A percentile compares a stretch with the other conserved stretches of the same genome.
Evolutionary conservation across 2,113 vertebrate genomes (phyloP).

Genomic region (Heterochromis multidens): DNA sequence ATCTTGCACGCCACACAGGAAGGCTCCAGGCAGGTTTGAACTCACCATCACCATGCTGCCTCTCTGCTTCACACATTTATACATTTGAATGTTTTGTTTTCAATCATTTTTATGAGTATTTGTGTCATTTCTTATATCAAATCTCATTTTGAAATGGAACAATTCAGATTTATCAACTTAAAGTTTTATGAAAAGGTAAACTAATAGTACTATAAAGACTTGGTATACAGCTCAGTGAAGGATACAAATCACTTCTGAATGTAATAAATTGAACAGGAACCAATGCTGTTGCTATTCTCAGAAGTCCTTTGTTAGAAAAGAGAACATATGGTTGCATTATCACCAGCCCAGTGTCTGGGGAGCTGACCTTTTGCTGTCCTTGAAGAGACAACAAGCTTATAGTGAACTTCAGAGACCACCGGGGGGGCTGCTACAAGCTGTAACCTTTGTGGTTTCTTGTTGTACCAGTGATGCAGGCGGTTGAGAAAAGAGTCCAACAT

Average conservation of each 20-base stretch:
- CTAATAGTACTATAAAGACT: neutral
- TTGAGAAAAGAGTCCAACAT: neutral
- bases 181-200: neutral
- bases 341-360: neutral
- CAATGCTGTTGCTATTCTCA: neutral
- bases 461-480: neutral
- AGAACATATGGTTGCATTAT: constrained; percentile 17
- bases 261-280: neutral
- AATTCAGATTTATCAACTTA: neutral
- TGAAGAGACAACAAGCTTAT: neutral
- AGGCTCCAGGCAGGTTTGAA: too few relatives aligned
- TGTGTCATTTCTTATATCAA: neutral
- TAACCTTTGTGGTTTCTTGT: neutral
- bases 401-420: constrained; percentile 11
- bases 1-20: neutral
- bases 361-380: constrained; percentile 29
- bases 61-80: neutral
- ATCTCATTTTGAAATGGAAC: neutral
- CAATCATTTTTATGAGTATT: neutral
- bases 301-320: neutral
- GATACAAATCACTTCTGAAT: neutral
- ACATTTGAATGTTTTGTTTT: neutral
- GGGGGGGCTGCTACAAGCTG: neutral
- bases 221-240: neutral
- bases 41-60: neutral